Evolutionary conservation across 2,888 invertebrate genomes (phyloP), one percentile per base, ranked within the genome.

Genomic region (Papilio elwesi): DNA sequence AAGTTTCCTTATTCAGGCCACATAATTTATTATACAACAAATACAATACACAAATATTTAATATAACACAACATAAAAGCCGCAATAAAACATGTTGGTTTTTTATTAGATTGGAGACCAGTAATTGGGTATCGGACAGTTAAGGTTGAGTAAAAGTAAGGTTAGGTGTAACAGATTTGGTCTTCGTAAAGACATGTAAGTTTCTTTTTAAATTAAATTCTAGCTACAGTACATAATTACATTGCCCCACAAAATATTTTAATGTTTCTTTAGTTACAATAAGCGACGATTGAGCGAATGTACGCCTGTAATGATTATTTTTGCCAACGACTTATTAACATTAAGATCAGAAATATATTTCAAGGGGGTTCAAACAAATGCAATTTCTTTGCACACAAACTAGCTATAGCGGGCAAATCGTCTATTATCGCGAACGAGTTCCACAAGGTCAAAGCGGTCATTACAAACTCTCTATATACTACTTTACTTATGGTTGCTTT

Each of bases 401-500:
- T 80, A 81, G 78, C 80, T 80, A 79, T 78, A 80, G 80, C 80
- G 81, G 82, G 83, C 83, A 83, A 87, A 85, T 84, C 86, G 85
- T 89, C 86, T 84, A 89, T 87, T 91, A 93, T 90, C 89, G 90
- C 89, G 85, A 88, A 89, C 90, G 85, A 91, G 93, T 93, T 92
- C 85, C 90, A 92, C 93, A 93, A 93, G 93, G 93, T 93, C 93
- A 92, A 93, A 92, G 88, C 92, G 93, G 93, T 93, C 93, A 93
- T 92, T 92, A 90, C 90, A 88, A 92, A 73, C 69, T 70, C 90
- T 89, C 87, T 86, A 86, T 86, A 86, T n/a, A 43, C 79, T 76
- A 78, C 75, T 77, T 78, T 75, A 77, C 75, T 75, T 77, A 75
- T 77, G 88, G 87, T 90, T 90, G 90, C 92, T 93, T 93, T 93